Evolutionary conservation across 2,113 vertebrate genomes (phyloP).

Genomic region (Neodontobutis hainanensis): DNA sequence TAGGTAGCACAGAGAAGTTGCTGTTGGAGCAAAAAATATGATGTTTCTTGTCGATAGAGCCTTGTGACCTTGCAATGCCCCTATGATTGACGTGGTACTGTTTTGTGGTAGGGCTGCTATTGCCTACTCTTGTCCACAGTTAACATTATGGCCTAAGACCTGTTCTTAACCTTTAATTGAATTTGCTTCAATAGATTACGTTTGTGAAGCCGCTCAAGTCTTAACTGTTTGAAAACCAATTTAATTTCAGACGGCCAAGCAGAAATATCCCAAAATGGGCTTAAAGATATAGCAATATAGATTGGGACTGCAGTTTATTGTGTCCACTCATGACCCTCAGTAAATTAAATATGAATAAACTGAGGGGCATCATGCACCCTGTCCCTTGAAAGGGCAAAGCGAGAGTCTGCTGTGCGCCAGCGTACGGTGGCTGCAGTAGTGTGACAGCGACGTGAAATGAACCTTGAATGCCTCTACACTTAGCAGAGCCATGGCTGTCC

Average conservation of each 20-base stretch:
- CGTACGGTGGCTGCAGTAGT: constrained; percentile 26
- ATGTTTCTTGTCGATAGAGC: too few species aligned
- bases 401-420: constrained; percentile 22
- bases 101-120: background rate
- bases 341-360: constrained; percentile 27
- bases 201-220: background rate
- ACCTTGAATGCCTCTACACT: constrained; percentile 62
- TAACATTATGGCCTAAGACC: background rate
- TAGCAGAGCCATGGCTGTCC: constrained; percentile 48
- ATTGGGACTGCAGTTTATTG: background rate
- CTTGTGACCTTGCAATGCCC: too few species aligned
- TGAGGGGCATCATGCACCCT: constrained; percentile 21
- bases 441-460: constrained; percentile 66
- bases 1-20: too few species aligned
- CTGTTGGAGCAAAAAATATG: too few species aligned
- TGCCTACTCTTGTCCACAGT: background rate
- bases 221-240: background rate
- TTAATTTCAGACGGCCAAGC: background rate
- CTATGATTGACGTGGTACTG: too few species aligned
- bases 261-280: background rate
- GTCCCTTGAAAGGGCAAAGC: constrained; percentile 35
- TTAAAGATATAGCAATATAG: too few species aligned
- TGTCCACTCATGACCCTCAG: constrained; percentile 6
- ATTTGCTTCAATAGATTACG: background rate
- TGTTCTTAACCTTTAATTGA: background rate